Evolutionary conservation across 2,888 invertebrate genomes (phyloP), one percentile per base, ranked within the genome.

Genomic region (Leptarthrus brevirostris): DNA sequence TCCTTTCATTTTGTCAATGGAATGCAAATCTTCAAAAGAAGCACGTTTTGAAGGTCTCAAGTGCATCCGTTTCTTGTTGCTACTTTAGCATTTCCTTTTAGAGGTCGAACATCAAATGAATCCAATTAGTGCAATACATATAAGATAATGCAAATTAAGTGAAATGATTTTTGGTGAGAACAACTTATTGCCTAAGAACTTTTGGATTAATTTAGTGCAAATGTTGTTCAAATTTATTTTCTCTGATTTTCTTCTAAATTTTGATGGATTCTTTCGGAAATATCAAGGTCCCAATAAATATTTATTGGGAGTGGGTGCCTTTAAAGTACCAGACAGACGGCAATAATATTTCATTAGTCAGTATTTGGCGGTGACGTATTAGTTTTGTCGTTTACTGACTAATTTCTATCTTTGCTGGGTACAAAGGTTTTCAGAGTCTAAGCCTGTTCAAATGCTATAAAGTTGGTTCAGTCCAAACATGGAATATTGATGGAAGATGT

Each of bases 271-370:
- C 49, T 18, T 5, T 34, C n/a, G 26, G n/a, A 64, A 64, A 64
- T 20, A 44, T 64, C 64, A 64, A 64, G 64, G 64, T 40, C 16
- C 47, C 44, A 64, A 64, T 64, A 47, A 64, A 64, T 40, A 64
- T 47, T 24, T 22, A n/a, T 18, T 64, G 12, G 14, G 22, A 22
- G 64, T 64, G 26, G 64, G 64, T 36, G 44, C 47, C n/a, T n/a
- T n/a, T n/a, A n/a, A n/a, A n/a, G n/a, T n/a, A n/a, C n/a, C n/a
- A n/a, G n/a, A n/a, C n/a, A n/a, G n/a, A n/a, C n/a, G n/a, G n/a
- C n/a, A n/a, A n/a, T n/a, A n/a, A n/a, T n/a, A n/a, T n/a, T n/a
- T n/a, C n/a, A n/a, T n/a, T n/a, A n/a, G n/a, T n/a, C n/a, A n/a
- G n/a, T n/a, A n/a, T n/a, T n/a, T n/a, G n/a, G n/a, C n/a, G n/a